Conservation (phyloP, 2,113 vertebrate species). For the Pristiophorus japonicus region DNA sequence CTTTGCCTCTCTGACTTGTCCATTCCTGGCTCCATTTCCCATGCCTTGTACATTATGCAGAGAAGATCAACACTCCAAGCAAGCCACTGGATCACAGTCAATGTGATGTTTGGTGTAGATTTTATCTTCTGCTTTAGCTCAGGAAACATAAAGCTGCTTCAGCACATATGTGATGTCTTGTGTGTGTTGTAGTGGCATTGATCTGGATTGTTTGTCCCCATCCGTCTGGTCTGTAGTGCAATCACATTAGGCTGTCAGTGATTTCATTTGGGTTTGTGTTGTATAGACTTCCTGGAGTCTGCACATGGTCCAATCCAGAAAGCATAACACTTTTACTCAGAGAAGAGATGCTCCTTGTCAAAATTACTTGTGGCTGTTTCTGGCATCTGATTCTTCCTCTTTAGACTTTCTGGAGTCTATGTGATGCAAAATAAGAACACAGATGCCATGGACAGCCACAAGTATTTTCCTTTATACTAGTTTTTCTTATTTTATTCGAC, state of each 20-base stretch:
- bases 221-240: background rate
- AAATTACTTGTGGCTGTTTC: constrained; percentile 18
- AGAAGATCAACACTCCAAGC: background rate
- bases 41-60: background rate
- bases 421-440: background rate
- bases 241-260: constrained; percentile 7
- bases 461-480: background rate
- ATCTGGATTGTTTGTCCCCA: background rate
- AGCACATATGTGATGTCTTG: background rate
- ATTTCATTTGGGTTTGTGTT: background rate
- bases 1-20: background rate
- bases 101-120: no score
- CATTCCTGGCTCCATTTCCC: background rate
- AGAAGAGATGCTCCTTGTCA: background rate
- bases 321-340: constrained; percentile 5
- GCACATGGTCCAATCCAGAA: background rate
- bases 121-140: background rate
- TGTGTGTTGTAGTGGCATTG: background rate
- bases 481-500: background rate
- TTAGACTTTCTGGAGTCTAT: constrained; percentile 28
- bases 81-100: background rate
- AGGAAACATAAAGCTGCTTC: background rate
- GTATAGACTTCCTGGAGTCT: background rate
- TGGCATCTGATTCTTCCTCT: background rate
- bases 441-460: constrained; percentile 21